phyloP scores from a whole-genome alignment of 2,888 invertebrate species.

The Leptinotarsa haldemani region DNA sequence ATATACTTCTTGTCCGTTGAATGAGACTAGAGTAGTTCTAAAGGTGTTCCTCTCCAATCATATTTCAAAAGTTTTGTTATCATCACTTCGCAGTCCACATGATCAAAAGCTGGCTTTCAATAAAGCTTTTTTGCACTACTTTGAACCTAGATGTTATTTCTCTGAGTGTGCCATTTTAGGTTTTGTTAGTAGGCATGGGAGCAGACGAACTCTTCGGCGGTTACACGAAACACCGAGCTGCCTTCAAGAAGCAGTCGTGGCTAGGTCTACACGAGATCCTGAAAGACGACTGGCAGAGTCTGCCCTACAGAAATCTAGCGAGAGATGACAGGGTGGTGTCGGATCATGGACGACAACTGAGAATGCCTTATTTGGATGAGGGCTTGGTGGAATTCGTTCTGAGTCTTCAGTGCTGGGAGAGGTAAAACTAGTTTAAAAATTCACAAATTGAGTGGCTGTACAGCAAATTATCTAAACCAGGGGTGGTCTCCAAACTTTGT shows the following conservation, averaged over 20 bases:
- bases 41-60: too few relatives aligned
- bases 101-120: too few relatives aligned
- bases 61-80: too few relatives aligned
- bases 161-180: constrained; percentile 65
- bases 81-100: too few relatives aligned
- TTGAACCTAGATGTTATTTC: constrained; percentile 1
- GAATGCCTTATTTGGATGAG: constrained; percentile 85
- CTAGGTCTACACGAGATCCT: constrained; percentile 69
- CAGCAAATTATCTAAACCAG: too few relatives aligned
- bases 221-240: constrained; percentile 88
- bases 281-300: constrained; percentile 83
- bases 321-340: constrained; percentile 94
- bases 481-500: too few relatives aligned
- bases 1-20: too few relatives aligned
- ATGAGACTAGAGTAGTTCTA: too few relatives aligned
- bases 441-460: not conserved
- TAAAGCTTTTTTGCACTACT: not conserved
- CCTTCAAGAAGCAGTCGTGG: constrained; percentile 71
- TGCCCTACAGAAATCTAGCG: constrained; percentile 91
- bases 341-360: constrained; percentile 86
- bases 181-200: constrained; percentile 90
- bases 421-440: constrained; percentile 64
- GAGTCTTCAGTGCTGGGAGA: constrained; percentile 75
- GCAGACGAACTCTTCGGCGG: constrained; percentile 98
- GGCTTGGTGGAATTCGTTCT: constrained; percentile 74